Evolutionary conservation across 2,113 vertebrate species (phyloP).

Genomic region (Cricetomys ansorgei): DNA sequence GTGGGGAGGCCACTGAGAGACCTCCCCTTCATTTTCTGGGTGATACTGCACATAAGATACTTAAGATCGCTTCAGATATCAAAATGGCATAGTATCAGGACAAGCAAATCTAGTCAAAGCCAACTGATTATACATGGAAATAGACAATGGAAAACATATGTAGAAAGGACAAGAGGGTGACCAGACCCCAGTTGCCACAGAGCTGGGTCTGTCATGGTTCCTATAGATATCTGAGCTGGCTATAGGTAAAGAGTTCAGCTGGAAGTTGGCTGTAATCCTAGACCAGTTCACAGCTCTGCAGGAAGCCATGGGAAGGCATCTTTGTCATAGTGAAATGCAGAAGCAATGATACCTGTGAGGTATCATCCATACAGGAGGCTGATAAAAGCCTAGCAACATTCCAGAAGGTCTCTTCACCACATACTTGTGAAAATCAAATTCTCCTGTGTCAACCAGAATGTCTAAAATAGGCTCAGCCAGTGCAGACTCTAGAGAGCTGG

Average conservation of each 20-base stretch:
- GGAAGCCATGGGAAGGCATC: background rate
- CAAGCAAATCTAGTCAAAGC: background rate
- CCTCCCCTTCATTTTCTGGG: background rate
- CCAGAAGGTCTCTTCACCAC: background rate
- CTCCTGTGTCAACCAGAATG: background rate
- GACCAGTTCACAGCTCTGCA: background rate
- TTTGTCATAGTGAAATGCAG: background rate
- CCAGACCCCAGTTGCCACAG: background rate
- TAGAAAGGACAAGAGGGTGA: rapidly evolving
- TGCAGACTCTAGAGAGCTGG: background rate
- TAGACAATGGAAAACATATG: background rate
- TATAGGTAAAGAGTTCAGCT: background rate
- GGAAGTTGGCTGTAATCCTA: background rate
- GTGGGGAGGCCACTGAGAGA: background rate
- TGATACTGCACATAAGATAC: background rate
- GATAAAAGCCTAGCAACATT: background rate
- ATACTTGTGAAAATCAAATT: background rate
- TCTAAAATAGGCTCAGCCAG: background rate
- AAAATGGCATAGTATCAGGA: background rate
- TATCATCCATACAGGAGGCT: background rate
- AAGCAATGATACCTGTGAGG: background rate
- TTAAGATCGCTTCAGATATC: background rate
- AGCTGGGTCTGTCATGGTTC: background rate
- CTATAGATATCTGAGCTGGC: background rate
- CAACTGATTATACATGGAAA: background rate